Percentiles rank a stretch among this genome's conserved stretches.
Conservation (phyloP, 2,797 vertebrate species). For the Mareca strepera region DNA sequence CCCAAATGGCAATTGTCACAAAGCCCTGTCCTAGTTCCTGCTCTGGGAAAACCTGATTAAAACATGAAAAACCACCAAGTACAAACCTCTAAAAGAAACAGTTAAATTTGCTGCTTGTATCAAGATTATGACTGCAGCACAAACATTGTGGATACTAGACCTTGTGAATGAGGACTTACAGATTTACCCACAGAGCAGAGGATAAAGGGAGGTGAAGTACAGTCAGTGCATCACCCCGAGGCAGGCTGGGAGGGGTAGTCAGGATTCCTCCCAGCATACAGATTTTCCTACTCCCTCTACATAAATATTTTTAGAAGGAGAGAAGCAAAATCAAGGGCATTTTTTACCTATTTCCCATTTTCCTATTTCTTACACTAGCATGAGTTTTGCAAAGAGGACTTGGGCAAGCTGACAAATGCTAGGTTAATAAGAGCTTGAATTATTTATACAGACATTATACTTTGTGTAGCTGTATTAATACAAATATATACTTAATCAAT, state of each 20-base stretch:
- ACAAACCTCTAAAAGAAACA: neutral
- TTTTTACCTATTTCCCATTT: constrained; percentile 14
- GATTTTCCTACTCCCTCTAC: neutral
- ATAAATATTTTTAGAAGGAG: neutral
- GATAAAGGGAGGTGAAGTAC: neutral
- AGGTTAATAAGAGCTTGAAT: constrained; percentile 9
- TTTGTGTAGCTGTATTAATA: constrained; percentile 40
- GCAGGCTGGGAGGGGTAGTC: neutral
- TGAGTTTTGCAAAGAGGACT: constrained; percentile 4
- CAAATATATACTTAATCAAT: constrained; percentile 30
- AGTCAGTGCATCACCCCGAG: neutral
- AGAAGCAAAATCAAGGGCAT: neutral
- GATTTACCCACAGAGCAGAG: neutral
- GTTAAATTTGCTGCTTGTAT: neutral
- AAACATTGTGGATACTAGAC: neutral
- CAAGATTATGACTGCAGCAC: neutral
- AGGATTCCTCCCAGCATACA: neutral
- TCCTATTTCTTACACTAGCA: neutral
- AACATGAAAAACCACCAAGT: neutral
- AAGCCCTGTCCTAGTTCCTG: neutral
- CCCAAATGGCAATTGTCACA: neutral
- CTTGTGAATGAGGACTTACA: neutral
- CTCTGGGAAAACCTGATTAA: neutral
- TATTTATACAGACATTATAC: constrained; percentile 45
- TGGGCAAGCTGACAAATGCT: neutral